Conservation (phyloP, 2,888 invertebrate genomes). For the Acrocyrtus sp. region DNA sequence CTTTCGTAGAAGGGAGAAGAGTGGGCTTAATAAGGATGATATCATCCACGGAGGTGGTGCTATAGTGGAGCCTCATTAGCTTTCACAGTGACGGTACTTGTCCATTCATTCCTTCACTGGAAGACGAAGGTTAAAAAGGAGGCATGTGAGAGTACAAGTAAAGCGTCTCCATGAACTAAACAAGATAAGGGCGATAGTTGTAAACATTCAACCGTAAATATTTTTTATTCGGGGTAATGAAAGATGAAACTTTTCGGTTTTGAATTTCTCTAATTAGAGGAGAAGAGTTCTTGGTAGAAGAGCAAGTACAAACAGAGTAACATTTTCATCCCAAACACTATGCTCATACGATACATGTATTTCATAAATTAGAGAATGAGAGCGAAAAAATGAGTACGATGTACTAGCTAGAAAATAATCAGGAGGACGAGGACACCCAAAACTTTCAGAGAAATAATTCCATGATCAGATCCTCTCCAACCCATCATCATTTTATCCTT, state of each 20-base stretch:
- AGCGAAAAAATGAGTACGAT: neutral
- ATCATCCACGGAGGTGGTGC: too few species aligned
- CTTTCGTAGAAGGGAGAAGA: constrained; percentile 13
- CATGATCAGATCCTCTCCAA: neutral
- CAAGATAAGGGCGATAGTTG: neutral
- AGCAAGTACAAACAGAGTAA: neutral
- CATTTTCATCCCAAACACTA: neutral
- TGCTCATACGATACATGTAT: neutral
- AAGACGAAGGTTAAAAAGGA: too few species aligned
- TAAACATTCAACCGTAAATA: too few species aligned
- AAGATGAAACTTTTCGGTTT: constrained; percentile 32
- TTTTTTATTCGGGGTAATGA: constrained; percentile 26
- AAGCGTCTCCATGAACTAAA: neutral
- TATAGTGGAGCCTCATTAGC: constrained; percentile 36
- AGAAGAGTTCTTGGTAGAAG: neutral
- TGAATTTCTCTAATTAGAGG: constrained; percentile 33
- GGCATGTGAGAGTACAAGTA: neutral
- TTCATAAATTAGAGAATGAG: too few species aligned
- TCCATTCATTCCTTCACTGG: too few species aligned
- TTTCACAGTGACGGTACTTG: too few species aligned
- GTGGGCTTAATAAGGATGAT: constrained; percentile 24
- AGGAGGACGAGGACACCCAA: neutral
- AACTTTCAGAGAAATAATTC: neutral
- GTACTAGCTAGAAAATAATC: constrained; percentile 1
- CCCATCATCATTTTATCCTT: neutral